Evolutionary conservation across 2,888 invertebrate genomes (phyloP), one percentile per base, ranked within the genome.

Genomic region (Lasioglossum marginatum): DNA sequence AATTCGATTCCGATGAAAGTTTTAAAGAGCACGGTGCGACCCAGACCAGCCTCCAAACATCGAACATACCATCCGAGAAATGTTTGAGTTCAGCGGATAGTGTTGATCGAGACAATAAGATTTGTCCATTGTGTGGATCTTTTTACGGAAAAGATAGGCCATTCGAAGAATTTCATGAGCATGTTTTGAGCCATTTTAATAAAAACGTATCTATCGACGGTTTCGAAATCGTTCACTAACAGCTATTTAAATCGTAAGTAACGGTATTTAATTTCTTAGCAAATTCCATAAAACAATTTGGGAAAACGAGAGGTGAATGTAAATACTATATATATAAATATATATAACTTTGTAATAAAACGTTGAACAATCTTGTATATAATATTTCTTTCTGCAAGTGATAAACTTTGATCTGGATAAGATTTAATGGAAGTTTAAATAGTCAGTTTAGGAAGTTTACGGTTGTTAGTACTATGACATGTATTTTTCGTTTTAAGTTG

Each of bases 181-280:
- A 98, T 95, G 98, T 98, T 45, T 97, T 98, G 94, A 96, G 96
- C 91, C 98, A 98, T 95, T 98, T 98, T 94, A 95, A 96, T 81
- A 96, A 96, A 89, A 96, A 97, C 84, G 79, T 90, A 52, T 91
- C 93, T 43, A 48, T 87, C 34, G 90, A 92, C n/a, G 88, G 86
- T 73, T 91, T 92, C 63, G 89, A 94, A 82, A 73, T 92, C 60
- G 63, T 92, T 52, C 83, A 91, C 77, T 91, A 84, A 89, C 45
- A 48, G 2, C 19, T 73, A 16, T 71, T 16, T 23, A n/a, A 75
- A 2, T 23, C 60, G 27, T n/a, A 27, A 37, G 0, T 68, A 16
- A 48, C 31, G 34, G 45, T 63, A 31, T 31, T 79, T 40, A 12
- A 45, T 76, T 81, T 81, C 23, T 52, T 52, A 52, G 48, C 19